A percentile compares a stretch with the other conserved stretches of the same genome.
These are phyloP conservation scores for Drosophila aldrichi DNA, from an alignment of 2,888 invertebrate genomes.

Conservation along the genomic window DNA sequence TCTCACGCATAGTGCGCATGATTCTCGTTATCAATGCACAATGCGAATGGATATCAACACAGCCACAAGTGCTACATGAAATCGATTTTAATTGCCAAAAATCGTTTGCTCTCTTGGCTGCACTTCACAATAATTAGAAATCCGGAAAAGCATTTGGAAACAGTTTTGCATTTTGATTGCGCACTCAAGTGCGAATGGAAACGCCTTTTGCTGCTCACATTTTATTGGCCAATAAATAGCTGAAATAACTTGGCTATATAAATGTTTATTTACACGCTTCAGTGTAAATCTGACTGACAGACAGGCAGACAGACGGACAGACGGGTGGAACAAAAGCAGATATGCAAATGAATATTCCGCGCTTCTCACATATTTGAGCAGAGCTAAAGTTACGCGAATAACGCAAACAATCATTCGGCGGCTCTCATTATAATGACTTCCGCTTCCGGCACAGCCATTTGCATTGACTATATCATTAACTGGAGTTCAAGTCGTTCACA, in stretches of 20 bases:
- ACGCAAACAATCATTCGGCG: slow-evolving; percentile 29
- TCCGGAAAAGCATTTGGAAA: slow-evolving; percentile 68
- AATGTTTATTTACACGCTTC: slow-evolving; percentile 9
- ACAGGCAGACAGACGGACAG: neutral
- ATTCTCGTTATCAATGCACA: neutral
- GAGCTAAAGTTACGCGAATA: neutral
- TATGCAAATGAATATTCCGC: slow-evolving; percentile 67
- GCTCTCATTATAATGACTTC: slow-evolving; percentile 72
- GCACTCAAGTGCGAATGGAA: slow-evolving; percentile 54
- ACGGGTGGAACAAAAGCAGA: slow-evolving; percentile 22
- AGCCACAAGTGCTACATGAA: slow-evolving; percentile 10
- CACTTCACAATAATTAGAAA: slow-evolving; percentile 26
- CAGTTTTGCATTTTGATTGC: slow-evolving; percentile 58
- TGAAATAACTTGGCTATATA: slow-evolving; percentile 33
- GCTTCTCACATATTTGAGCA: slow-evolving; percentile 4
- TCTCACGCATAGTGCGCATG: neutral
- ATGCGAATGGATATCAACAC: neutral
- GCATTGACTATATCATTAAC: slow-evolving; percentile 72
- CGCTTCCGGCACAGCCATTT: slow-evolving; percentile 35
- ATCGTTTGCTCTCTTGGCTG: slow-evolving; percentile 15
- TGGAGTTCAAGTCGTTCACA: slow-evolving; percentile 34
- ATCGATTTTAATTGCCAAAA: slow-evolving; percentile 25
- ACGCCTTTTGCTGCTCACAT: slow-evolving; percentile 41
- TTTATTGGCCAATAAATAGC: slow-evolving; percentile 74
- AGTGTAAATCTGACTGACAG: neutral